Conservation (phyloP, 2,797 vertebrate species). For the Muscicapa striata region DNA sequence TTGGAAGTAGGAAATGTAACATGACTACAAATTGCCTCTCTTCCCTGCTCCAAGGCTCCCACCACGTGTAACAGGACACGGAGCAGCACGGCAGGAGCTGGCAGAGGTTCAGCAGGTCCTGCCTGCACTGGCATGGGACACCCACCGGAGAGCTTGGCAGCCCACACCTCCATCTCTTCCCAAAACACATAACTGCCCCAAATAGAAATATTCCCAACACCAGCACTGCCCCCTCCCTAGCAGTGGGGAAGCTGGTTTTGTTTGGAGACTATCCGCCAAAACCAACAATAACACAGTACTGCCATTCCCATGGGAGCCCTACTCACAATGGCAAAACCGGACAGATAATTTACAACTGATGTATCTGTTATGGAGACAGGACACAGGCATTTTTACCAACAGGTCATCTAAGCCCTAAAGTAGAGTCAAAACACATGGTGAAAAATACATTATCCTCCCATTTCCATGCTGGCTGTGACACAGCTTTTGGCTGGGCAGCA, state of each 20-base stretch:
- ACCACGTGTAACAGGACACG: rapidly evolving
- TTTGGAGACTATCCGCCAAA: neutral
- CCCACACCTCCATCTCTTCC: rapidly evolving
- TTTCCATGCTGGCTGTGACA: neutral
- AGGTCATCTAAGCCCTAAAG: neutral
- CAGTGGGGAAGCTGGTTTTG: neutral
- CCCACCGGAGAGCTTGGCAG: rapidly evolving
- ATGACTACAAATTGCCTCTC: neutral
- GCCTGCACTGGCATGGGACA: rapidly evolving
- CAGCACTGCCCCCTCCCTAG: neutral
- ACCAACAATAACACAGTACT: neutral
- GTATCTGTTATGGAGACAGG: slow-evolving; percentile 33
- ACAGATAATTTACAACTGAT: slow-evolving; percentile 26
- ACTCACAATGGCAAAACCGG: slow-evolving; percentile 16
- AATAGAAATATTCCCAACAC: neutral
- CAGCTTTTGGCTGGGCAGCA: neutral
- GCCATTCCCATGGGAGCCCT: neutral
- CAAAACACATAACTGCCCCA: neutral
- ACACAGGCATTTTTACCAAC: slow-evolving; percentile 30
- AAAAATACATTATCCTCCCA: neutral
- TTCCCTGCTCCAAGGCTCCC: neutral
- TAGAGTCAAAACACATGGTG: slow-evolving; percentile 8
- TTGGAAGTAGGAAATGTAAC: slow-evolving; percentile 58
- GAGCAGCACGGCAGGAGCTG: neutral
- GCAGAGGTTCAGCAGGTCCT: neutral